Conservation (phyloP, 1,140 invertebrate species). For the Dreissena polymorpha region DNA sequence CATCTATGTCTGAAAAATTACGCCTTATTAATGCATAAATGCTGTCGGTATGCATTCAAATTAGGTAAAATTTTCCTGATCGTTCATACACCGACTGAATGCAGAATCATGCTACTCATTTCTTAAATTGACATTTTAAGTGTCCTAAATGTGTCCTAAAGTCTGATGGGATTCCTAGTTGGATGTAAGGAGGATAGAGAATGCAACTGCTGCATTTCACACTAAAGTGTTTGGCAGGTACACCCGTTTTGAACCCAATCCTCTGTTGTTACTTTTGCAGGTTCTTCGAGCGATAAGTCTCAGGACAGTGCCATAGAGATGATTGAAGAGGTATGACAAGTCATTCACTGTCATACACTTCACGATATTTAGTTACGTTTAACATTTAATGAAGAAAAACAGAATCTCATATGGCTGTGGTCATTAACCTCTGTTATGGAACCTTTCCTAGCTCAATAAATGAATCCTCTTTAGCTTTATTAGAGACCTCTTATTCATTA, state of each 20-base stretch:
- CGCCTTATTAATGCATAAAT: no score
- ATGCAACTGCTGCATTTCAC: background rate
- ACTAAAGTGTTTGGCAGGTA: no score
- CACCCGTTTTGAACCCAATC: background rate
- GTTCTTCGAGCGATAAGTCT: background rate
- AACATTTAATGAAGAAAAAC: background rate
- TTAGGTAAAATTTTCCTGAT: no score
- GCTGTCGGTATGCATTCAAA: no score
- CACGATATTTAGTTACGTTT: background rate
- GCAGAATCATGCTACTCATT: background rate
- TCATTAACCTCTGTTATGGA: background rate
- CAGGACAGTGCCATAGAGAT: background rate
- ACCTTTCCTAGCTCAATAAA: background rate
- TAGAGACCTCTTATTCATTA: no score
- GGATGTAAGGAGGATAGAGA: background rate
- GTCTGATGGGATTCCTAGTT: background rate
- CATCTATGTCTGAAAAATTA: no score
- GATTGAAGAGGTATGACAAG: background rate
- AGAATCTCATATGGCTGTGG: background rate
- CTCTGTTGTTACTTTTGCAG: background rate
- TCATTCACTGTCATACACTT: background rate
- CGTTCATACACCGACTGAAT: background rate
- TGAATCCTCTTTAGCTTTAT: no score
- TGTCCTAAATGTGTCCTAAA: background rate
- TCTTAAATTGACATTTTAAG: background rate